phyloP scores from a whole-genome alignment of 1,140 invertebrate species.

The Goniozus legneri region DNA sequence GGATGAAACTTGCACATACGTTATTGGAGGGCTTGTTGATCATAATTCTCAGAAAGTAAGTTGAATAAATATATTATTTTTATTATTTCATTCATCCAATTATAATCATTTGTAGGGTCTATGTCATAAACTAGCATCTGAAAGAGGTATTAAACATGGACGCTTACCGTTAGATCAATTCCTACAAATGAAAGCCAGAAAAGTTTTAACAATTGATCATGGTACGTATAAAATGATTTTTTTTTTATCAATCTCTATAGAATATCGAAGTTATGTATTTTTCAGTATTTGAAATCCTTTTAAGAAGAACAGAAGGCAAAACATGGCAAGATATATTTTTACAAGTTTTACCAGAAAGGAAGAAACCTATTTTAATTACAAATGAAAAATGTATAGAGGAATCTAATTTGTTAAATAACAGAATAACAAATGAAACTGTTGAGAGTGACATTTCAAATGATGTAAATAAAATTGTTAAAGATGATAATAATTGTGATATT shows the following conservation, averaged over 20 bases:
- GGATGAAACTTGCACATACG: constrained; percentile 77
- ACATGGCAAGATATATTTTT: constrained; percentile 85
- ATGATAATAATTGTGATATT: too few species aligned
- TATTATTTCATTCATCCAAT: constrained; percentile 5
- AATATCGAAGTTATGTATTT: too few species aligned
- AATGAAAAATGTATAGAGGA: constrained; percentile 3
- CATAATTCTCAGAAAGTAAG: constrained; percentile 91
- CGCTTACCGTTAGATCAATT: constrained; percentile 87
- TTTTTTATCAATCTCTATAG: constrained; percentile 40
- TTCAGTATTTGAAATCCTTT: constrained; percentile 89
- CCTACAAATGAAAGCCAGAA: constrained; percentile 88
- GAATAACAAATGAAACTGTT: constrained; percentile 3
- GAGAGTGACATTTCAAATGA: constrained; percentile 18
- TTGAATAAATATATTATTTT: constrained; percentile 7
- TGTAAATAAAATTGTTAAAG: constrained; percentile 10
- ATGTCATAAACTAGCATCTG: constrained; percentile 76
- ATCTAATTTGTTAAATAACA: constrained; percentile 2
- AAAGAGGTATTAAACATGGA: constrained; percentile 78
- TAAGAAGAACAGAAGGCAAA: constrained; percentile 72
- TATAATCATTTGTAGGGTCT: constrained; percentile 62
- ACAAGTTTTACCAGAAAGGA: constrained; percentile 73
- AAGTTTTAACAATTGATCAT: constrained; percentile 95
- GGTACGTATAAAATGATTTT: constrained; percentile 58
- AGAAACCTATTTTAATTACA: constrained; percentile 48
- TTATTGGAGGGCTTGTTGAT: constrained; percentile 97